Conservation (phyloP, 2,888 invertebrate species). For the Julus scanicus region DNA sequence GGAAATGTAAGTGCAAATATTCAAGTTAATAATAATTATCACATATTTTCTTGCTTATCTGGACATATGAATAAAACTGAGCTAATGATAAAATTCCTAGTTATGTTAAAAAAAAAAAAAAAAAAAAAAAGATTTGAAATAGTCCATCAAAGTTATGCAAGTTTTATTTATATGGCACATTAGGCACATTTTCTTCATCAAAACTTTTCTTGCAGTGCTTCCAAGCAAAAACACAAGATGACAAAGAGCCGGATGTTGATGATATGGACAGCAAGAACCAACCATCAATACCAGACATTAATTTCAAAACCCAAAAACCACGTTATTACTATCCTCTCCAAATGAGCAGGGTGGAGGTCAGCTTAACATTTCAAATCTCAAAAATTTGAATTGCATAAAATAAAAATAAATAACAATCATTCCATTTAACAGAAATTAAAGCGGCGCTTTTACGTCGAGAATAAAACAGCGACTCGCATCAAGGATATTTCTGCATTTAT, state of each 20-base stretch:
- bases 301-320: neutral
- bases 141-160: too few species aligned
- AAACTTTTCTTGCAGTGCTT: neutral
- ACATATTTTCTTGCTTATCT: too few species aligned
- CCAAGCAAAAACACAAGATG: neutral
- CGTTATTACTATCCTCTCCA: neutral
- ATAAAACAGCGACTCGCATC: neutral
- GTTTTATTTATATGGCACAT: too few species aligned
- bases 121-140: too few species aligned
- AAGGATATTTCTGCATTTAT: neutral
- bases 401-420: neutral
- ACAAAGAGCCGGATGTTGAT: neutral
- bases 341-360: neutral
- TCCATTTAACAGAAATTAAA: constrained; percentile 12
- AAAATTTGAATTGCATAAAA: neutral
- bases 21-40: too few species aligned
- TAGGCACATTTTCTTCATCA: too few species aligned
- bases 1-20: neutral
- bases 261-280: neutral
- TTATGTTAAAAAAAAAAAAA: too few species aligned
- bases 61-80: too few species aligned
- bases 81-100: too few species aligned
- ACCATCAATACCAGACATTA: neutral
- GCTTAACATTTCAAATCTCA: neutral
- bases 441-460: neutral